These are phyloP conservation scores for Zaprionus africanus DNA, from an alignment of 1,140 invertebrate species.

Conservation along the genomic window DNA sequence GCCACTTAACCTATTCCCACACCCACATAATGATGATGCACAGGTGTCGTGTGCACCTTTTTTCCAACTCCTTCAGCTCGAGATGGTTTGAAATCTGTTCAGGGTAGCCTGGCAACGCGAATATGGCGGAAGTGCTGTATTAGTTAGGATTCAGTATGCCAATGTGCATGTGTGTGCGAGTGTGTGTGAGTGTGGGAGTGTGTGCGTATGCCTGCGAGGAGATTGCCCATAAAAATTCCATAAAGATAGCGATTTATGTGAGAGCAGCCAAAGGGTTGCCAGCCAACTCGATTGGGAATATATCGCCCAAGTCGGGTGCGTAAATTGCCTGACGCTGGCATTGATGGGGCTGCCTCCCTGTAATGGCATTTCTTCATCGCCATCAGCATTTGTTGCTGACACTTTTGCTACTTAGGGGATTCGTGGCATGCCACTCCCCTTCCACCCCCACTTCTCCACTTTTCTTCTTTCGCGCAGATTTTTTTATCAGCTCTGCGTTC, in stretches of 20 bases:
- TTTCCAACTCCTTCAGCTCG: slow-evolving; percentile 35
- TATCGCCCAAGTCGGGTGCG: slow-evolving; percentile 49
- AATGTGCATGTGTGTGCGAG: slow-evolving; percentile 14
- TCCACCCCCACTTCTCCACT: neutral
- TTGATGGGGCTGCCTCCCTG: slow-evolving; percentile 63
- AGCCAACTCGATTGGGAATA: slow-evolving; percentile 53
- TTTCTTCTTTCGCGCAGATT: slow-evolving; percentile 17
- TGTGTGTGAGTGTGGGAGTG: neutral
- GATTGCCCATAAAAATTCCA: slow-evolving; percentile 84
- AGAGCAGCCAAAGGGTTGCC: slow-evolving; percentile 71
- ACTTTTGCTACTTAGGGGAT: slow-evolving; percentile 73
- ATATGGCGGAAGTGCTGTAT: slow-evolving; percentile 70
- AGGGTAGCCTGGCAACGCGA: slow-evolving; percentile 31
- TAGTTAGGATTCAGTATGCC: slow-evolving; percentile 43
- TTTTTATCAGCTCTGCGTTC: slow-evolving; percentile 61
- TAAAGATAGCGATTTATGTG: slow-evolving; percentile 83
- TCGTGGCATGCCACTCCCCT: slow-evolving; percentile 24
- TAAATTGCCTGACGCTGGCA: slow-evolving; percentile 63
- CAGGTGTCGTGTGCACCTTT: slow-evolving; percentile 76
- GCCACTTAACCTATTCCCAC: slow-evolving; percentile 70
- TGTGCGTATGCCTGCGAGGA: slow-evolving; percentile 76
- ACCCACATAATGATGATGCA: slow-evolving; percentile 78
- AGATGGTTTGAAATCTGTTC: slow-evolving; percentile 42
- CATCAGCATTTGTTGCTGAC: slow-evolving; percentile 82
- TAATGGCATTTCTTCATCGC: slow-evolving; percentile 74